A percentile compares a stretch with the other conserved stretches of the same genome.
phyloP scores from a whole-genome alignment of 2,888 invertebrate species.

The Osmoderma eremita region DNA sequence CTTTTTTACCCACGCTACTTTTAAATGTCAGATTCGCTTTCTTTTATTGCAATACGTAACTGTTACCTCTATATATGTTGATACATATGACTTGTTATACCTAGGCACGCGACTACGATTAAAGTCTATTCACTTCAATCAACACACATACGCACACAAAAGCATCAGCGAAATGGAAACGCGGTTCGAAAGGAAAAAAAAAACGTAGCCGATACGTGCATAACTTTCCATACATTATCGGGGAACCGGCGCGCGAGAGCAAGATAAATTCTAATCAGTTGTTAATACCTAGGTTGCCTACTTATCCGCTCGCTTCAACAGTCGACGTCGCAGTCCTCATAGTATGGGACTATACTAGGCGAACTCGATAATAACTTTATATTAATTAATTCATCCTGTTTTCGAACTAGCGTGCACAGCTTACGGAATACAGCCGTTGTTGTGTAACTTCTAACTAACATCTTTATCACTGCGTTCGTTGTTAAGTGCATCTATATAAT shows the following conservation, averaged over 20 bases:
- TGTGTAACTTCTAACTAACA: no score
- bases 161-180: neutral
- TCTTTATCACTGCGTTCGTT: no score
- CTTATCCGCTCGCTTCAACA: neutral
- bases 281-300: conserved; percentile 15
- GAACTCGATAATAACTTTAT: conserved; percentile 19
- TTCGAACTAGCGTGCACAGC: neutral
- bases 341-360: neutral
- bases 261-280: conserved; percentile 39
- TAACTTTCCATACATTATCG: conserved; percentile 31
- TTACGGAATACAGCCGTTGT: no score
- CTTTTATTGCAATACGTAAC: neutral
- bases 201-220: conserved; percentile 12
- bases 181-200: no score
- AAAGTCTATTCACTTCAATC: conserved; percentile 24
- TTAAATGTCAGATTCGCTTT: no score
- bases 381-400: conserved; percentile 30
- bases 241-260: conserved; percentile 19
- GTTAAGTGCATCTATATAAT: no score
- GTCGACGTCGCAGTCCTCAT: neutral
- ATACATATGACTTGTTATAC: neutral
- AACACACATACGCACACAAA: no score
- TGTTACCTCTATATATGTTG: neutral
- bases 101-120: neutral
- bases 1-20: no score